Evolutionary conservation across 2,888 invertebrate species (phyloP), one percentile per base, ranked within the genome.

Genomic region (Stenchaetothrips biformis): DNA sequence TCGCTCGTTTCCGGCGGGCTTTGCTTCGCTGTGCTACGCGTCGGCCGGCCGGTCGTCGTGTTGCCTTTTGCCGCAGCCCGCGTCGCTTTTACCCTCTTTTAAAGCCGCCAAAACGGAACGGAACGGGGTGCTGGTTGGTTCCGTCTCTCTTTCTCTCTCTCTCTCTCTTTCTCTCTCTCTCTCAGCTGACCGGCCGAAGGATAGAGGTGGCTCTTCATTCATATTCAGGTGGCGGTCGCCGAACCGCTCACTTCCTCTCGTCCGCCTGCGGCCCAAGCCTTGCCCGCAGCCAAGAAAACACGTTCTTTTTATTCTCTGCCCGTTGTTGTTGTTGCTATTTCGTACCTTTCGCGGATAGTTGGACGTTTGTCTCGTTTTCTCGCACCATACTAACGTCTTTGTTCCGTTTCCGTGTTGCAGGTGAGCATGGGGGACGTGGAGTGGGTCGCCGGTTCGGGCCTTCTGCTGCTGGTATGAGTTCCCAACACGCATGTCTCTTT

Each of bases 1-100:
- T 74, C 67, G 67, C 25, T 21, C 21, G 67, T 25, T 74, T 74
- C 67, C 67, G 67, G 67, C 18, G n/a, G 9, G 67, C 67, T 67
- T 25, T 74, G 37, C 53, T 37, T 37, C 4, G 21, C 67, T 21
- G 67, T 53, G 53, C 53, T 37, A 2, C 37, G 37, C 37, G 37
- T 4, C 37, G 37, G 2, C 37, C 37, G 37, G 2, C 4, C 4
- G 37, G 1, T 37, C 2, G 67, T 21, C 67, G 21, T 67, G 67
- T 16, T 18, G 67, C 62, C n/a, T n/a, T n/a, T 18, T 21, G 67
- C 37, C 37, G 62, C 37, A 37, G 37, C 37, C 4, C 37, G 62
- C 67, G 8, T 9, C 67, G 25, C 25, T 25, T 74, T 74, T 74
- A 4, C 67, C 67, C 25, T 25, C 67, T 74, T 25, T 74, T 21